These are phyloP conservation scores for Ips nitidus DNA, from an alignment of 1,140 invertebrate genomes.

Conservation along the genomic window DNA sequence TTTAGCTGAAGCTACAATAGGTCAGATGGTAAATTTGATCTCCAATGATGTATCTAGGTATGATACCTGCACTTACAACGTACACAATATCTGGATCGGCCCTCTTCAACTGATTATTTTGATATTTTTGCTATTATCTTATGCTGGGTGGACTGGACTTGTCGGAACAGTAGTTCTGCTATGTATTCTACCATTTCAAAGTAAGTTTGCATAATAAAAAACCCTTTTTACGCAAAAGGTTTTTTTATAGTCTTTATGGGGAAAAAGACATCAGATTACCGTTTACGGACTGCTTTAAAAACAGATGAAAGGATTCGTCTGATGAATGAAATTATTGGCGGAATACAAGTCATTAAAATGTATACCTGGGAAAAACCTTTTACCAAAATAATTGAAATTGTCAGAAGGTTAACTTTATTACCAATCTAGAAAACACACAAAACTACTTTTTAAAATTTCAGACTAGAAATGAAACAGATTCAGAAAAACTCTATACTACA, in stretches of 20 bases:
- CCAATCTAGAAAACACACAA: neutral
- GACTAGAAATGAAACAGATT: slow-evolving; percentile 48
- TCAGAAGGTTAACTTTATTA: slow-evolving; percentile 57
- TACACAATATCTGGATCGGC: slow-evolving; percentile 70
- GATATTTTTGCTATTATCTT: slow-evolving; percentile 70
- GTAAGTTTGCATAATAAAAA: slow-evolving; percentile 46
- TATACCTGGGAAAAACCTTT: slow-evolving; percentile 86
- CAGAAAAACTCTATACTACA: slow-evolving; percentile 58
- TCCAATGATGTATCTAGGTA: slow-evolving; percentile 80
- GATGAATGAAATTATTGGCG: slow-evolving; percentile 79
- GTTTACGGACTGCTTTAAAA: slow-evolving; percentile 62
- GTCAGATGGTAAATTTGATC: slow-evolving; percentile 82
- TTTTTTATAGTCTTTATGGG: slow-evolving; percentile 66
- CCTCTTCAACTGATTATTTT: slow-evolving; percentile 74
- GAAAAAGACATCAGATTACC: slow-evolving; percentile 60
- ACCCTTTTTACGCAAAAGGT: neutral
- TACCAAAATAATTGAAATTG: slow-evolving; percentile 64
- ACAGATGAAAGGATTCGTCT: slow-evolving; percentile 74
- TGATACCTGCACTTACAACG: slow-evolving; percentile 63
- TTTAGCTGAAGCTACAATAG: slow-evolving; percentile 72
- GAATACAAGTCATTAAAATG: slow-evolving; percentile 83
- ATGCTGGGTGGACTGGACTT: slow-evolving; percentile 71
- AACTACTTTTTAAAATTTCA: slow-evolving; percentile 33
- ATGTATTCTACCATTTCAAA: slow-evolving; percentile 81
- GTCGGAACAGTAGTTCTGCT: slow-evolving; percentile 76